Evolutionary conservation across 2,888 invertebrate genomes (phyloP).

Genomic region (Philaethria dido): DNA sequence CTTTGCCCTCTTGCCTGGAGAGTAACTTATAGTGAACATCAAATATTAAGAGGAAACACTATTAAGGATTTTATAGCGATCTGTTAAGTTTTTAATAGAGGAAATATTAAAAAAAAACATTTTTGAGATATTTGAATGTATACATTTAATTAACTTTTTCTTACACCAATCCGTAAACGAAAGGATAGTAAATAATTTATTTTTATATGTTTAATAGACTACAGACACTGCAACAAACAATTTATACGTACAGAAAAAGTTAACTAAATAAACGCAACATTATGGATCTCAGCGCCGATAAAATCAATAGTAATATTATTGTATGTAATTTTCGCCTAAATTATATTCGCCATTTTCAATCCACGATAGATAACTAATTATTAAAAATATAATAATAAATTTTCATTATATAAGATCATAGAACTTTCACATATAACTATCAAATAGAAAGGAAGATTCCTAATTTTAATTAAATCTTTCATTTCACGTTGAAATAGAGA

Average conservation of each 20-base stretch:
- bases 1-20: slow-evolving; percentile 29
- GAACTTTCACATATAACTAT: background rate
- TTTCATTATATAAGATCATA: background rate
- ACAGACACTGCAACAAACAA: too few relatives aligned
- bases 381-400: too few relatives aligned
- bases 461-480: slow-evolving; percentile 21
- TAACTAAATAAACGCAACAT: too few relatives aligned
- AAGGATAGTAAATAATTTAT: too few relatives aligned
- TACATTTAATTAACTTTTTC: background rate
- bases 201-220: too few relatives aligned
- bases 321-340: too few relatives aligned
- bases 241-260: too few relatives aligned
- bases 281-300: too few relatives aligned
- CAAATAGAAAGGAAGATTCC: slow-evolving; percentile 1
- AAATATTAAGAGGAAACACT: background rate
- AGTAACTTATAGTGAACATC: slow-evolving; percentile 18
- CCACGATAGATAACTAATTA: too few relatives aligned
- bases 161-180: background rate
- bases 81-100: background rate
- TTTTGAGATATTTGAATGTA: background rate
- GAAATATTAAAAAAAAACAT: slow-evolving; percentile 7
- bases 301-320: too few relatives aligned
- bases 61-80: background rate
- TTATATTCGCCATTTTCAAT: too few relatives aligned
- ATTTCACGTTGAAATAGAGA: slow-evolving; percentile 1